phyloP scores from a whole-genome alignment of 2,797 vertebrate species.

The Antrozous pallidus region DNA sequence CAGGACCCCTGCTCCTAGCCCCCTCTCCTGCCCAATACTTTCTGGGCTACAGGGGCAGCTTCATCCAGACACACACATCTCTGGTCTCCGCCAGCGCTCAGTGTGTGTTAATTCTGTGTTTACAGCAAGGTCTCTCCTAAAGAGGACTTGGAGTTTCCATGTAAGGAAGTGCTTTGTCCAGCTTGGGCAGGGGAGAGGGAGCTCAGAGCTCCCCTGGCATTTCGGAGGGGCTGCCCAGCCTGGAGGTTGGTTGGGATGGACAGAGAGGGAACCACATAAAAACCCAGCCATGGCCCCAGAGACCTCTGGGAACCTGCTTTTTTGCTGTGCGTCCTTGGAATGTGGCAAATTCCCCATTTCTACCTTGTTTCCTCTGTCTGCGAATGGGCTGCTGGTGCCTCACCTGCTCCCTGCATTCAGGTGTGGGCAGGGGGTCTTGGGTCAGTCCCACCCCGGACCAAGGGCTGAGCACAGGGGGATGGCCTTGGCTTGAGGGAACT shows the following conservation, averaged over 20 bases:
- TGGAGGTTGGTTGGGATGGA: slow-evolving; percentile 33
- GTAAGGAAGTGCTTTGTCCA: slow-evolving; percentile 71
- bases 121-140: slow-evolving; percentile 57
- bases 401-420: accelerated
- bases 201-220: not conserved
- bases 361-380: not conserved
- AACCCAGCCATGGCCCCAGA: not conserved
- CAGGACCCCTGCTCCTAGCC: not conserved
- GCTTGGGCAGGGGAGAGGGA: not conserved
- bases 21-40: not conserved
- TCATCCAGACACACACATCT: not conserved
- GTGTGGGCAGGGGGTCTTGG: not conserved
- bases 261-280: not conserved
- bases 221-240: not conserved
- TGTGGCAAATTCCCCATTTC: not conserved
- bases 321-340: not conserved
- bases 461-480: not conserved
- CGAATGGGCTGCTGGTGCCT: not conserved
- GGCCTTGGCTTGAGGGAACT: not conserved
- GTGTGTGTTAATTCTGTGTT: slow-evolving; percentile 59
- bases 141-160: slow-evolving; percentile 75
- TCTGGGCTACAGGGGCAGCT: not conserved
- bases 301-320: not conserved
- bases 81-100: not conserved
- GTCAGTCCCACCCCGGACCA: not conserved